Evolutionary conservation across 2,113 vertebrate genomes (phyloP), one percentile per base, ranked within the genome.

Genomic region (Dipodomys ordii): DNA sequence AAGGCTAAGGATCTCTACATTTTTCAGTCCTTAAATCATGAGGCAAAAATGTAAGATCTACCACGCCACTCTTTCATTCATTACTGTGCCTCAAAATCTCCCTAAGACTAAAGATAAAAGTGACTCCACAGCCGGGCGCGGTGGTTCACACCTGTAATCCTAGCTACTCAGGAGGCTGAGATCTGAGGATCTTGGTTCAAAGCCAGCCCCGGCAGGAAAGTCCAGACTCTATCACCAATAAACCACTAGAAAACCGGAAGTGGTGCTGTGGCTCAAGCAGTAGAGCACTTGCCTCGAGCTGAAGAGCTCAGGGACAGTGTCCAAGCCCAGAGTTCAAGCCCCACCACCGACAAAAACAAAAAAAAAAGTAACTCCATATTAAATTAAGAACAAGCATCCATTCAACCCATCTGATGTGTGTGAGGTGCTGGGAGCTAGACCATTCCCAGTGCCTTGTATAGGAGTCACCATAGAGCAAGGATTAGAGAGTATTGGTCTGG

Each of bases 101-200:
- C 81, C 84, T 87, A 79, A 92, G 57, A 67, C 53, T 74, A 80
- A 76, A 28, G 39, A 74, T 64, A 90, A 91, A 90, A 35, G 53
- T 57, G 15, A 57, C 53, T 57, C 53, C 80, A 83, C 1, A 68
- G 39, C 39, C 5, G 1, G 39, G 39, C 39, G 39, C 0, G 39
- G 39, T 39, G 39, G 39, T 5, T 39, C 39, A 39, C 39, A 0
- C 39, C 39, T 39, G 39, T 39, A 39, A 39, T 39, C 39, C 39
- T 39, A 39, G 39, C 39, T 39, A 39, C 39, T 39, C 39, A 39
- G 39, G 39, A 39, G 39, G 39, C 39, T 39, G 39, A 39, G 39
- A 39, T 39, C 39, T 39, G 39, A 39, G 39, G 39, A 39, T 39
- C 39, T 39, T 5, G 39, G 39, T 39, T 39, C 39, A 39, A 39